Evolutionary conservation across 1,140 invertebrate genomes (phyloP), one percentile per base, ranked within the genome.

Genomic region (Cyphomyrmex costatus): DNA sequence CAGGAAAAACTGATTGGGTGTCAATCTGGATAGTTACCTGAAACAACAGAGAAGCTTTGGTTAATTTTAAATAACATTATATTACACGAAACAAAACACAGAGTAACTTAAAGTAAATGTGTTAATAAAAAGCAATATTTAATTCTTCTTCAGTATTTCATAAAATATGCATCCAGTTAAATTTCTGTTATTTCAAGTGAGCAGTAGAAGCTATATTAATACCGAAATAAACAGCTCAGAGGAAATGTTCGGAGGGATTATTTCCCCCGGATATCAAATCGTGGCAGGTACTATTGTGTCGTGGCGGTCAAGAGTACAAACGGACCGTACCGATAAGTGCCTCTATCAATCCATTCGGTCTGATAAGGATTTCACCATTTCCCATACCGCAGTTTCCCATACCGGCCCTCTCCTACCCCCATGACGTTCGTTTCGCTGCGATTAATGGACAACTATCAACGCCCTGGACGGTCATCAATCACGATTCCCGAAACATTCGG

Each of bases 401-500:
- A 91, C 93, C 89, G 88, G 88, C 85, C 56, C 60, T 33, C 71
- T 86, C 74, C 73, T 86, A 36, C 78, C 51, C 19, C 42, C 30
- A 42, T 83, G 89, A 77, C 89, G 78, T 91, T 91, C 92, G 92
- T 92, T 92, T 86, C 85, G 90, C 93, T 90, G 89, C 91, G 93
- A 95, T 95, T 95, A 94, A 95, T 94, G 93, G 94, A 91, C 92
- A 92, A 90, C 92, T 91, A 95, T 94, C 92, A 94, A 92, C 92
- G 89, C 89, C 89, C 90, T 85, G 88, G 87, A 88, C 88, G 77
- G 70, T 89, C 87, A 94, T 94, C 93, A 94, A 94, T 94, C 94
- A 94, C 92, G 91, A 88, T 85, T 90, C 89, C 70, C 87, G 89
- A 91, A 91, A 91, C 89, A 91, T 71, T 71, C 85, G 84, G 42